Evolutionary conservation across 2,888 invertebrate species (phyloP), one percentile per base, ranked within the genome.

Genomic region (Aproaerema taeniolella): DNA sequence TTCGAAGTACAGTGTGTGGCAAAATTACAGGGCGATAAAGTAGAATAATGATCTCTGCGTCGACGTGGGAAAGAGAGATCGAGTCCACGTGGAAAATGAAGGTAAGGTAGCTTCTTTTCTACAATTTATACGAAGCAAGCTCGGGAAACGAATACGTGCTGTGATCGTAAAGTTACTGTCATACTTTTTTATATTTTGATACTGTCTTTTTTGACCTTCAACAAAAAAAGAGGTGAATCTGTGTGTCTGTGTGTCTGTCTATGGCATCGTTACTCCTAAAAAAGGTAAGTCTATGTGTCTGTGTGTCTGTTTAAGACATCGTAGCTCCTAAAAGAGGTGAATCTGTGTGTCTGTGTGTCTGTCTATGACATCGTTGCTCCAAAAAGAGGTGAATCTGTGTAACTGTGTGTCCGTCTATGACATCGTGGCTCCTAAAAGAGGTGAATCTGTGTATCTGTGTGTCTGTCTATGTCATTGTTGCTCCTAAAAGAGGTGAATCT

Each of bases 1-100:
- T 43, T 37, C 37, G 37, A 33, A 38, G 43, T 43, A 40, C 38
- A 43, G 36, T 37, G 40, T 34, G 41, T 41, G 38, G 39, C 42
- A 29, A 39, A 41, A 42, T 41, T 41, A 42, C 37, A 24, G 39
- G 35, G 16, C 5, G 29, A 31, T 39, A 43, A 43, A 39, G 9
- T 10, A 16, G 20, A 33, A 26, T 35, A 29, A 37, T 38, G 32
- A 37, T 39, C 28, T 17, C 20, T 24, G 24, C 2, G 15, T 6
- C 15, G 31, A 31, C 38, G 38, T 38, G 31, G 10, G 11, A 38
- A 17, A 25, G 38, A 38, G 15, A 31, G 38, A 31, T 38, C 31
- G 25, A 15, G 25, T 11, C 31, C 13, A 20, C 25, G 31, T 38
- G 38, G 9, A 25, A n/a, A n/a, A n/a, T n/a, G n/a, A n/a, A n/a